phyloP scores from a whole-genome alignment of 2,113 vertebrate species.

The Tupaia tana region DNA sequence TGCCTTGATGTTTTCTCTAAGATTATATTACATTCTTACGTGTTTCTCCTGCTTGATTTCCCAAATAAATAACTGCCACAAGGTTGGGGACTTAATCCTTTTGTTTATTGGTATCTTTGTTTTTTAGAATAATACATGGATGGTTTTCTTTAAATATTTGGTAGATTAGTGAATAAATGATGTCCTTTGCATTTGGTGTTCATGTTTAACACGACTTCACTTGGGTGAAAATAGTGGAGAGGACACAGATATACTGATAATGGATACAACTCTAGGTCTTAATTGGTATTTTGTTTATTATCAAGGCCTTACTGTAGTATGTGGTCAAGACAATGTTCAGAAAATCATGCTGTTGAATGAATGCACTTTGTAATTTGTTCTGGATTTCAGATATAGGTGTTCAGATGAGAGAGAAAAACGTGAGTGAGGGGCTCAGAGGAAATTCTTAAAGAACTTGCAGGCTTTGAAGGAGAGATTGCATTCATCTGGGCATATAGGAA shows the following conservation, averaged over 20 bases:
- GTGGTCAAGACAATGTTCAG: constrained; percentile 14
- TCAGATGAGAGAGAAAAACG: not conserved
- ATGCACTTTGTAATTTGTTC: constrained; percentile 24
- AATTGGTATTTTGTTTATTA: constrained; percentile 41
- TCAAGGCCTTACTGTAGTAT: not conserved
- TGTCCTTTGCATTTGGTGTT: constrained; percentile 28
- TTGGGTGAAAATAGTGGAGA: constrained; percentile 17
- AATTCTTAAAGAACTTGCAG: not conserved
- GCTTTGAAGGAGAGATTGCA: constrained; percentile 3
- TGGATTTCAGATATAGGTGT: constrained; percentile 25
- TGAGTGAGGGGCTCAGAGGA: constrained; percentile 12
- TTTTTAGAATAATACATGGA: constrained; percentile 45
- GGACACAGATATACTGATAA: not conserved
- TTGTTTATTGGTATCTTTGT: constrained; percentile 56
- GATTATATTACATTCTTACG: constrained; percentile 32
- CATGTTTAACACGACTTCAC: constrained; percentile 34
- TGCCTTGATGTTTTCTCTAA: constrained; percentile 53
- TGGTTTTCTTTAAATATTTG: constrained; percentile 64
- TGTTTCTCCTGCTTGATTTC: constrained; percentile 57
- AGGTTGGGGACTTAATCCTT: constrained; percentile 46
- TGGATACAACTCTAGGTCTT: not conserved
- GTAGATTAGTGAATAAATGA: constrained; percentile 54
- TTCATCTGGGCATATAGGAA: not conserved
- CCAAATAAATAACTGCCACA: constrained; percentile 49
- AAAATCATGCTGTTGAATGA: constrained; percentile 47